These are phyloP conservation scores for Anarrhichthys ocellatus DNA, from an alignment of 2,113 vertebrate genomes.

Conservation along the genomic window DNA sequence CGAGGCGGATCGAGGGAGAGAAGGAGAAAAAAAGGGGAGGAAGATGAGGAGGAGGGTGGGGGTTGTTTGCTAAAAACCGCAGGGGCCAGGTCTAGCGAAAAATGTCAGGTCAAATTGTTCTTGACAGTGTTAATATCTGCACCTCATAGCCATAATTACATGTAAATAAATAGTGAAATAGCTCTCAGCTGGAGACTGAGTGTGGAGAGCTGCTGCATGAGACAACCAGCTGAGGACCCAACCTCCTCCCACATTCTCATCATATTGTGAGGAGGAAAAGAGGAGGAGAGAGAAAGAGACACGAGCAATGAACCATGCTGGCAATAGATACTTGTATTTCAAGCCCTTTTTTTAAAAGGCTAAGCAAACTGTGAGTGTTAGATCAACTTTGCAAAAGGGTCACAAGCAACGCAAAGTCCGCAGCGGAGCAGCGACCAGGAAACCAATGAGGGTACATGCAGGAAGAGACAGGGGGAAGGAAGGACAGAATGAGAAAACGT, in stretches of 20 bases:
- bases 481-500: conserved; percentile 39
- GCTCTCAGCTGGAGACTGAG: conserved; percentile 97
- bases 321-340: conserved; percentile 31
- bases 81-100: conserved; percentile 92
- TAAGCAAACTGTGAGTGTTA: conserved; percentile 25
- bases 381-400: conserved; percentile 37
- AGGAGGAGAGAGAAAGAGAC: conserved; percentile 38
- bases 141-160: conserved; percentile 99
- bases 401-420: background rate
- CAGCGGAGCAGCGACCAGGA: background rate
- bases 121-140: conserved; percentile 99
- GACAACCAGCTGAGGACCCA: conserved; percentile 92
- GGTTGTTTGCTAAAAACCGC: conserved; percentile 83
- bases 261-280: conserved; percentile 50
- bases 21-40: conserved; percentile 46
- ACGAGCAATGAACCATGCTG: conserved; percentile 45
- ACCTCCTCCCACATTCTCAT: conserved; percentile 65
- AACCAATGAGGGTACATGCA: conserved; percentile 34
- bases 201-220: conserved; percentile 82
- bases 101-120: conserved; percentile 99
- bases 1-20: conserved; percentile 56
- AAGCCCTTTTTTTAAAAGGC: background rate
- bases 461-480: conserved; percentile 42
- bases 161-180: conserved; percentile 99
- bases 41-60: conserved; percentile 32